A percentile compares a stretch with the other conserved stretches of the same genome.
These are phyloP conservation scores for Pelobates cultripes DNA, from an alignment of 2,797 vertebrate genomes.

Conservation along the genomic window DNA sequence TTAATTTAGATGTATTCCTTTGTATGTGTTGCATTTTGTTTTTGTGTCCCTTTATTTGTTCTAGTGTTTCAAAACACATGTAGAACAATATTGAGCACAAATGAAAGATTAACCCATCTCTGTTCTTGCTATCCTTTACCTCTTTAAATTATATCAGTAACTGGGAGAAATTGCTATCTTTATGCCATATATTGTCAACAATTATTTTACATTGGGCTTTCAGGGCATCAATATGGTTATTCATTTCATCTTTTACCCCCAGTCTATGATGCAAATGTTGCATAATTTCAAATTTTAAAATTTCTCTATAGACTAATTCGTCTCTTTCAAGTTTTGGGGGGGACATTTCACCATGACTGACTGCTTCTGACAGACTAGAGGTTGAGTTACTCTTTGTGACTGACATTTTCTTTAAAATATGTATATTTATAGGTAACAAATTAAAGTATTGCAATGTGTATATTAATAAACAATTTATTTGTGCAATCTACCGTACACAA, in stretches of 20 bases:
- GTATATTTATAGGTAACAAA: too few species aligned
- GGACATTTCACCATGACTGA: neutral
- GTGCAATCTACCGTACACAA: too few species aligned
- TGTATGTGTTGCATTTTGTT: neutral
- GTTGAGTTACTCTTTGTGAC: neutral
- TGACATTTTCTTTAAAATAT: neutral
- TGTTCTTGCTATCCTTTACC: neutral
- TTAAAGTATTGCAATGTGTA: too few species aligned
- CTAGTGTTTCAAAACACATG: slow-evolving; percentile 6
- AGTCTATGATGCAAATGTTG: slow-evolving; percentile 4
- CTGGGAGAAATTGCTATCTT: neutral
- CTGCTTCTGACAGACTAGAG: neutral
- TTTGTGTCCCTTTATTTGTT: neutral
- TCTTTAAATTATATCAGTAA: neutral
- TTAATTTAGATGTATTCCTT: neutral
- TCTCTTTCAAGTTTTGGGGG: slow-evolving; percentile 6
- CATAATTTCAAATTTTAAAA: neutral
- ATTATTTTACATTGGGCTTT: neutral
- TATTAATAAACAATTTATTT: too few species aligned
- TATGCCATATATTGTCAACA: neutral
- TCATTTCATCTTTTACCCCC: neutral
- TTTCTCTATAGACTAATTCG: neutral
- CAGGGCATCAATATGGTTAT: neutral
- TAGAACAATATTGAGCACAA: neutral
- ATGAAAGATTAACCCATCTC: neutral